Evolutionary conservation across 2,113 vertebrate species (phyloP), one percentile per base, ranked within the genome.

Genomic region (Paralichthys olivaceus): DNA sequence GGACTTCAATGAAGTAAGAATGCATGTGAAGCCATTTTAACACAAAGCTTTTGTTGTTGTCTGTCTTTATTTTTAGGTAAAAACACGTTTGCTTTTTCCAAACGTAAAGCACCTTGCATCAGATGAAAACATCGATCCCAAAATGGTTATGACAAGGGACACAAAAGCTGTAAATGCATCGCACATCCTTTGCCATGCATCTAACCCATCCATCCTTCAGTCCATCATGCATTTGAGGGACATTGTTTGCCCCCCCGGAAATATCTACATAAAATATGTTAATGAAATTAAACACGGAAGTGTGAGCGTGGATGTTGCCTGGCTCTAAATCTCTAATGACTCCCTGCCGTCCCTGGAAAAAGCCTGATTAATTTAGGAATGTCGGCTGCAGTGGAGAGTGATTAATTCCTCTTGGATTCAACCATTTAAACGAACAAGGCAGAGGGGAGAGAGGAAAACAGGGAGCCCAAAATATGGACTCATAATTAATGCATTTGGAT

Each of bases 351-450:
- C 81, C 72, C 56, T 77, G 85, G 22, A 90, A 91, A 90, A 90
- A 85, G 67, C 77, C 87, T 92, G 88, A 93, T 93, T 92, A 90
- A 92, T 93, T 91, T 89, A 84, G 80, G 83, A 92, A 91, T 85
- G 89, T 89, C 58, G 69, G 79, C 84, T 12, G 22, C 75, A 61
- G 76, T 82, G 86, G 82, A 89, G 86, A 90, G 89, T 91, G 86
- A 93, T 92, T 90, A 91, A 93, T 92, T 93, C 90, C 87, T 90
- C 80, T 62, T 83, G 91, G 91, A 91, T 89, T 89, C 80, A 83
- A 89, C 87, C 86, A 88, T 89, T 91, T 87, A 88, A 89, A 76
- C 2, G 73, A 88, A 91, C 77, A 86, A 84, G 90, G 83, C 76
- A 58, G 80, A 75, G 86, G 83, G 89, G 82, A 72, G 29, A 73